A percentile compares a stretch with the other conserved stretches of the same genome.
These are phyloP conservation scores for Phengaris alcon DNA, from an alignment of 2,888 invertebrate genomes.

Conservation along the genomic window DNA sequence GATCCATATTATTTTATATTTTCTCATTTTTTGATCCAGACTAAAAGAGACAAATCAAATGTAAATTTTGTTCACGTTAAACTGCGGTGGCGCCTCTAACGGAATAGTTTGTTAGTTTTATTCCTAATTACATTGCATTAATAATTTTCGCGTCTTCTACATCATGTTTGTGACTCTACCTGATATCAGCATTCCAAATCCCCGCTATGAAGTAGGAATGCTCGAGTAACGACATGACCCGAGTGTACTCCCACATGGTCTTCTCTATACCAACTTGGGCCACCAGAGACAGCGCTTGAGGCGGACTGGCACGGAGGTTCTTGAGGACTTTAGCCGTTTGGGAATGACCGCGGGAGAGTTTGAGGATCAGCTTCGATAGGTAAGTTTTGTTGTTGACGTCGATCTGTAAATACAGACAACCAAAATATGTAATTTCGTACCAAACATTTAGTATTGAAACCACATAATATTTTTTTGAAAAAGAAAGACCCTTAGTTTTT, in stretches of 20 bases:
- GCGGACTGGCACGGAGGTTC: constrained; percentile 60
- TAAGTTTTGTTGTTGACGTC: constrained; percentile 73
- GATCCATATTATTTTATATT: no score
- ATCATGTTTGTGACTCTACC: constrained; percentile 45
- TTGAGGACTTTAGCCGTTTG: constrained; percentile 66
- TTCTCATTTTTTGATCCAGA: no score
- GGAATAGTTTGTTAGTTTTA: no score
- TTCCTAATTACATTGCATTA: no score
- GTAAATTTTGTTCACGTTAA: no score
- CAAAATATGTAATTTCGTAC: no score
- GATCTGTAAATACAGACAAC: constrained; percentile 50
- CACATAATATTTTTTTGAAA: no score
- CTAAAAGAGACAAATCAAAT: no score
- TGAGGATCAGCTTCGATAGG: constrained; percentile 66
- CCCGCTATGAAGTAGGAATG: constrained; percentile 72
- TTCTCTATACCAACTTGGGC: constrained; percentile 71
- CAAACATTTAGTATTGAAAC: no score
- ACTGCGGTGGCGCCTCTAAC: no score
- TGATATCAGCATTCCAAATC: constrained; percentile 67
- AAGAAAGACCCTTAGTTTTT: no score
- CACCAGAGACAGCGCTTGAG: constrained; percentile 65
- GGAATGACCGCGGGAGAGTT: constrained; percentile 69
- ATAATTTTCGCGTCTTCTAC: no score
- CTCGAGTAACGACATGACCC: constrained; percentile 66
- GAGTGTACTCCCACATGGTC: constrained; percentile 73